Conservation (phyloP, 2,113 vertebrate genomes). For the Strigops habroptila region DNA sequence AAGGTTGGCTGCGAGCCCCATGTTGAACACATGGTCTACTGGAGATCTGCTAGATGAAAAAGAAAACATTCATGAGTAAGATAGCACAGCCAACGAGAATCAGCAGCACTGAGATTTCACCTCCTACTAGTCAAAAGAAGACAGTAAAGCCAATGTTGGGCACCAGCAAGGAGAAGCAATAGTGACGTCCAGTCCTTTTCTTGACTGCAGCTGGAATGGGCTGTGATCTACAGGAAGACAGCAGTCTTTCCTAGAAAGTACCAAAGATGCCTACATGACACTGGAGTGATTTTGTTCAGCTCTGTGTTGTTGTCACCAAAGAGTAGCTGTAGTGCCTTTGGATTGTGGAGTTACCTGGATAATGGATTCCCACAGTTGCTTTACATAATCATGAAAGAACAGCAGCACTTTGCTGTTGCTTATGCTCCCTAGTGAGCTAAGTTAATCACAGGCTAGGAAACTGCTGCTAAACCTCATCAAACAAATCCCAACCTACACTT, state of each 20-base stretch:
- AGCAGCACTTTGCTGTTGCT: not conserved
- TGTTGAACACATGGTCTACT: not conserved
- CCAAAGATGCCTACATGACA: not conserved
- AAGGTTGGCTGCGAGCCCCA: not conserved
- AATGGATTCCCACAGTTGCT: not conserved
- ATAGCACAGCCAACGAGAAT: not conserved
- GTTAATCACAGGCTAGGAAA: not conserved
- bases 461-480: not conserved
- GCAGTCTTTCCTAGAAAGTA: not conserved
- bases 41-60: not conserved
- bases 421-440: not conserved
- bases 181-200: not conserved
- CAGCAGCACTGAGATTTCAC: not conserved
- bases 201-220: not conserved
- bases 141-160: not conserved
- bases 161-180: not conserved
- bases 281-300: not conserved
- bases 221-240: not conserved
- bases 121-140: not conserved
- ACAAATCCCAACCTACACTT: not conserved
- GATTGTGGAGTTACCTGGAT: not conserved
- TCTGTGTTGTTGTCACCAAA: not conserved
- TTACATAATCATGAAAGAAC: not conserved
- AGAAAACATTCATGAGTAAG: not conserved
- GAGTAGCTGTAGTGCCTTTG: not conserved